Conservation (phyloP, 2,797 vertebrate genomes). For the Perodicticus potto region DNA sequence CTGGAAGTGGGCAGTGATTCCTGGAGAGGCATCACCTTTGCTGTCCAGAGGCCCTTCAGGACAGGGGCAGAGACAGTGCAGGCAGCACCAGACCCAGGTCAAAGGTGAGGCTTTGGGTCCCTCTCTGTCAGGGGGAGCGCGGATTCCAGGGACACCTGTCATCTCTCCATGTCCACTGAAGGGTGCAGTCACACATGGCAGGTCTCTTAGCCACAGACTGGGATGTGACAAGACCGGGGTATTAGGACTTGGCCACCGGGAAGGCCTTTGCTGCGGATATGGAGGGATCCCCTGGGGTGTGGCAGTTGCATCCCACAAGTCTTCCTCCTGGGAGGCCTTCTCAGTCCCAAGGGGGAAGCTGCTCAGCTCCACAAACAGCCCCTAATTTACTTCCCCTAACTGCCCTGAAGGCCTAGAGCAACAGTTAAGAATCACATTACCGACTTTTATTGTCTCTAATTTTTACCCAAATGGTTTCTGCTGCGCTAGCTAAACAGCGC, state of each 20-base stretch:
- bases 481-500: constrained; percentile 35
- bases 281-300: neutral
- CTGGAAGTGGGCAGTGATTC: too few species aligned
- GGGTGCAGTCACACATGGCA: neutral
- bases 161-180: neutral
- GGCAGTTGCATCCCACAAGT: neutral
- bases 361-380: constrained; percentile 63
- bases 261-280: neutral
- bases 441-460: constrained; percentile 77
- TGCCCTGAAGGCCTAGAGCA: constrained; percentile 82
- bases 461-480: constrained; percentile 76
- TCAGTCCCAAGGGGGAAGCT: neutral
- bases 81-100: neutral
- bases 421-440: constrained; percentile 83
- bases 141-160: fast-evolving
- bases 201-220: fast-evolving
- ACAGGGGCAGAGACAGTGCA: fast-evolving
- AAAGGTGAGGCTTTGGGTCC: fast-evolving
- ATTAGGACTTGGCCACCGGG: neutral
- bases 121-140: fast-evolving
- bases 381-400: constrained; percentile 79
- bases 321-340: neutral
- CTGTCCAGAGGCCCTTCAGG: neutral
- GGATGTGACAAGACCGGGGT: fast-evolving
- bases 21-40: neutral